Evolutionary conservation across 2,888 invertebrate species (phyloP), one percentile per base, ranked within the genome.

Genomic region (Zaprionus lineosus): DNA sequence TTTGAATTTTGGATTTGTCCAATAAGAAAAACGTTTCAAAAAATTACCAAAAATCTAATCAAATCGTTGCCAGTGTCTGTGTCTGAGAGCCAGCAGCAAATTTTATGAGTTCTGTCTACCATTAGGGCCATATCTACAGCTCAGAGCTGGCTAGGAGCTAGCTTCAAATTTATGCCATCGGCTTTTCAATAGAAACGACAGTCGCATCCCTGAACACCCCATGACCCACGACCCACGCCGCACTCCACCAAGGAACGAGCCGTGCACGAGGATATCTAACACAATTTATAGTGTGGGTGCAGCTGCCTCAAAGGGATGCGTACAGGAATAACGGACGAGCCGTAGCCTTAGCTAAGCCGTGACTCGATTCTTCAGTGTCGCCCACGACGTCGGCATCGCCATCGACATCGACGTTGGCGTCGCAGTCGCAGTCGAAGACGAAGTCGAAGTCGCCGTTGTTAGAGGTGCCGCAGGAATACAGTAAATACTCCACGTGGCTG

Each of bases 231-330:
- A n/a, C n/a, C n/a, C n/a, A n/a, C n/a, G n/a, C n/a, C n/a, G n/a
- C n/a, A n/a, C n/a, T n/a, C n/a, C n/a, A n/a, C n/a, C n/a, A 39
- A 36, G 9, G 14, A 47, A 36, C 33, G 43, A 26, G 8, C 16
- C 19, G 28, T 28, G 16, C 16, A 40, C 40, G 14, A 59, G 63
- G 55, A 55, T 50, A 64, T 74, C 61, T 62, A 64, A 62, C 64
- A 43, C 55, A 63, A 64, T 69, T 72, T 57, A 63, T 75, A 40
- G 62, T 51, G 58, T 59, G 81, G 64, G 77, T 69, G 74, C 73
- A 73, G 67, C 40, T 55, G 33, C 2, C 40, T 18, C 43, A 34
- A 31, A 33, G 28, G 41, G 16, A 56, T 37, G 21, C 11, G 6
- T 19, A 18, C 8, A 18, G 9, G 52, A 11, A 15, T 21, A 31